These are phyloP conservation scores for Lissonota sp. DNA, from an alignment of 2,888 invertebrate species.

Conservation along the genomic window DNA sequence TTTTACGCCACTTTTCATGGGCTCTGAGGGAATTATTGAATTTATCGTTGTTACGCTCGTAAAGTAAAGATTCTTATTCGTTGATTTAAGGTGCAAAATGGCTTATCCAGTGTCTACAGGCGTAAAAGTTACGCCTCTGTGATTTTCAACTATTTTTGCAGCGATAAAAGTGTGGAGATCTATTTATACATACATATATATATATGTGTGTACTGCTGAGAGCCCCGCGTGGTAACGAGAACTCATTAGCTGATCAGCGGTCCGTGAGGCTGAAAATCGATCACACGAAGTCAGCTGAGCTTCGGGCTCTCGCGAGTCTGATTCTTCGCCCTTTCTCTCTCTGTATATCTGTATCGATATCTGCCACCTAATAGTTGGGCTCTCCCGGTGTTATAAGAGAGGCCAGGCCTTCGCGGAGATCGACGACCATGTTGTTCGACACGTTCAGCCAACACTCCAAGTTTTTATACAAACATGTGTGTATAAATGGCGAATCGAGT, in stretches of 20 bases:
- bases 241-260: constrained; percentile 64
- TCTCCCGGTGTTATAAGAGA: constrained; percentile 21
- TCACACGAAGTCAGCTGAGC: constrained; percentile 54
- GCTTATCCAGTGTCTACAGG: not conserved
- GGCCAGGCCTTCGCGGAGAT: constrained; percentile 28
- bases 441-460: constrained; percentile 42
- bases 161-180: not conserved
- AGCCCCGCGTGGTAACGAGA: constrained; percentile 60
- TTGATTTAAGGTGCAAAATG: not conserved
- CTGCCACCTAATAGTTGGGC: constrained; percentile 37
- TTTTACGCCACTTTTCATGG: constrained; percentile 19
- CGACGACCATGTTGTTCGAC: constrained; percentile 60
- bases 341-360: constrained; percentile 9
- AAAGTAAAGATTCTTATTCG: constrained; percentile 35
- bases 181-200: not conserved
- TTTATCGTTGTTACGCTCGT: constrained; percentile 59
- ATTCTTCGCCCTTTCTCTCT: not conserved
- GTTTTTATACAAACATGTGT: not conserved
- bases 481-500: not conserved
- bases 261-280: constrained; percentile 64
- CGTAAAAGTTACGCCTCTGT: not conserved
- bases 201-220: constrained; percentile 31
- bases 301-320: constrained; percentile 33
- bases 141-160: not conserved
- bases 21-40: constrained; percentile 49